Base-by-base conservation (phyloP, 2,113 vertebrate genomes). In the human region DNA sequence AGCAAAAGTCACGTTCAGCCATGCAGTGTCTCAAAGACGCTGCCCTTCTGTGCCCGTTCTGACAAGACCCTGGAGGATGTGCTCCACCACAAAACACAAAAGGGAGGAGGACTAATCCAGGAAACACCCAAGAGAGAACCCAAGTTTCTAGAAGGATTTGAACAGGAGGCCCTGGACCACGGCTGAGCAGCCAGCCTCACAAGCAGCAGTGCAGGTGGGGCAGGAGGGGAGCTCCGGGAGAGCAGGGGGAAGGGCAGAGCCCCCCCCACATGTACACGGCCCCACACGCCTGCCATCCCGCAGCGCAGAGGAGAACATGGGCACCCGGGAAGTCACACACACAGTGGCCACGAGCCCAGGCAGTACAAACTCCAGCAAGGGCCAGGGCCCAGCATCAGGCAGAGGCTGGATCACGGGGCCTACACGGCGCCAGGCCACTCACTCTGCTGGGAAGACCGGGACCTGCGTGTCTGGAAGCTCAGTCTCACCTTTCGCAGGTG, bases 271-370 rank as follows among this genome's bases (percentile, higher is more conserved):
- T 3, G 10, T 6, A 22, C 32, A 18, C 22, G 61, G 83, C 82
- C 35, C 20, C 83, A 4, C 72, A 75, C 3, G 3, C 38, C 72
- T 13, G 72, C 38, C 38, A 75, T 27, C 72, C 23, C 11, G 3
- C 38, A 25, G 35, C 40, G n/a, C 23, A 6, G 40, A 1, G 12
- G 35, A 35, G n/a, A 50, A 6, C 6, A 0, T 4, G 16, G 22
- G 52, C 78, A 66, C 35, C 80, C 32, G 17, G 40, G n/a, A 59
- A 48, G 72, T 30, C 40, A 61, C 3, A 64, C 20, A 52, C 57
- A 59, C 8, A 23, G 57, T 59, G 61, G 13, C 5, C 43, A 48
- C 20, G 43, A 43, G 38, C 50, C 14, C 48, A 12, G 12, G 14
- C 43, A 18, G 75, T 43, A 32, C 27, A 48, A 27, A 78, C 43